Conservation (phyloP, 2,113 vertebrate species). For the Podarcis muralis region DNA sequence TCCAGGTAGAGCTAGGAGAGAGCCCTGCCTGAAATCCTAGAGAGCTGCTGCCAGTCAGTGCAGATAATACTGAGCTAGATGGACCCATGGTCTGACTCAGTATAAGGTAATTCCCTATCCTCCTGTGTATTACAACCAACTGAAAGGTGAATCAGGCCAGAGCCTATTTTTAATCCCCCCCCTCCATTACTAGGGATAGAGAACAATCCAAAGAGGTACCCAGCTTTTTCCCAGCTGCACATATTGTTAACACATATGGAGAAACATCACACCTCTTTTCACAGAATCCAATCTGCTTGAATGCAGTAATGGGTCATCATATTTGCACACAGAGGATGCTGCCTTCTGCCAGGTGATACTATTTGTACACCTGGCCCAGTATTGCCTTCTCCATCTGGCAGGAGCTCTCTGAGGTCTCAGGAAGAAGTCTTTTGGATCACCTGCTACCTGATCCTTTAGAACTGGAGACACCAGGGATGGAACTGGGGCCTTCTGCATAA, state of each 20-base stretch:
- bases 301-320: accelerated
- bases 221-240: not conserved
- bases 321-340: not conserved
- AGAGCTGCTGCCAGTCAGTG: no score
- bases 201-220: accelerated
- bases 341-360: not conserved
- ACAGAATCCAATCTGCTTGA: not conserved
- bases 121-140: not conserved
- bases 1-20: no score
- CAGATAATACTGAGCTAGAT: no score
- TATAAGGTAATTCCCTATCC: no score
- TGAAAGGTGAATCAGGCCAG: not conserved
- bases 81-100: no score
- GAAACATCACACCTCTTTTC: not conserved
- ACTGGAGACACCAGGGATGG: not conserved
- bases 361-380: not conserved
- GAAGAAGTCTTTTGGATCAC: not conserved
- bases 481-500: not conserved
- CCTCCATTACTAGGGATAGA: no score
- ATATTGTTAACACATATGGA: not conserved
- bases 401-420: not conserved
- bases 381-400: not conserved
- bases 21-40: no score
- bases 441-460: not conserved
- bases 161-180: not conserved